Percentiles rank a stretch among this genome's conserved stretches.
These are phyloP conservation scores for Lamprologus sp. DNA, from an alignment of 2,113 vertebrate species.

Conservation along the genomic window DNA sequence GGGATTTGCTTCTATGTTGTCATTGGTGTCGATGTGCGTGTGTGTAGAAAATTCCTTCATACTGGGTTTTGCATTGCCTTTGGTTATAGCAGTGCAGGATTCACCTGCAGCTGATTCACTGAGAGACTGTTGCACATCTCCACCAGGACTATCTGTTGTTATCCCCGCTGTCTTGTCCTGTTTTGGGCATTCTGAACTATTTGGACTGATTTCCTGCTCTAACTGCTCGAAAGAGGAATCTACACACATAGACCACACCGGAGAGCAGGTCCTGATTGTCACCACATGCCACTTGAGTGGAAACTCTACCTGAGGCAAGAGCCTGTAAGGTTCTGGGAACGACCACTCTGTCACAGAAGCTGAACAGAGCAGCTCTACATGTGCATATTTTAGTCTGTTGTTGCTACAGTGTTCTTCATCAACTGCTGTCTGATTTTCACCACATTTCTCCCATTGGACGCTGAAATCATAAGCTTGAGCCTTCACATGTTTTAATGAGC, in stretches of 20 bases:
- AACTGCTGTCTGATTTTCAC: neutral
- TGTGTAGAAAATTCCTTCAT: neutral
- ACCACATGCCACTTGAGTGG: conserved; percentile 1
- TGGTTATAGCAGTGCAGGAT: neutral
- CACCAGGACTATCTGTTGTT: neutral
- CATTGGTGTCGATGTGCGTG: neutral
- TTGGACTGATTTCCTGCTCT: neutral
- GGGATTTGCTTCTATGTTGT: neutral
- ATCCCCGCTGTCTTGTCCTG: neutral
- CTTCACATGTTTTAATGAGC: neutral
- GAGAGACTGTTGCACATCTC: neutral
- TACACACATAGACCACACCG: conserved; percentile 13
- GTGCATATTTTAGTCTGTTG: conserved; percentile 3
- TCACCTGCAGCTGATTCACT: neutral
- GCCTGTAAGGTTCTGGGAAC: neutral
- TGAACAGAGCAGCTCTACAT: neutral
- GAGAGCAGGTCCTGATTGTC: neutral
- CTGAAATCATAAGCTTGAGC: neutral
- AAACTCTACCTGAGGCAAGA: neutral
- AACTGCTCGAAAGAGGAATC: neutral
- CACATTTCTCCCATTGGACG: neutral
- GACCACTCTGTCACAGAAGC: conserved; percentile 5
- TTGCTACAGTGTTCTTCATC: neutral
- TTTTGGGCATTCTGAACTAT: neutral
- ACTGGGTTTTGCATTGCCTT: neutral